These are phyloP conservation scores for Mythimna loreyi DNA, from an alignment of 2,888 invertebrate species.

Conservation along the genomic window DNA sequence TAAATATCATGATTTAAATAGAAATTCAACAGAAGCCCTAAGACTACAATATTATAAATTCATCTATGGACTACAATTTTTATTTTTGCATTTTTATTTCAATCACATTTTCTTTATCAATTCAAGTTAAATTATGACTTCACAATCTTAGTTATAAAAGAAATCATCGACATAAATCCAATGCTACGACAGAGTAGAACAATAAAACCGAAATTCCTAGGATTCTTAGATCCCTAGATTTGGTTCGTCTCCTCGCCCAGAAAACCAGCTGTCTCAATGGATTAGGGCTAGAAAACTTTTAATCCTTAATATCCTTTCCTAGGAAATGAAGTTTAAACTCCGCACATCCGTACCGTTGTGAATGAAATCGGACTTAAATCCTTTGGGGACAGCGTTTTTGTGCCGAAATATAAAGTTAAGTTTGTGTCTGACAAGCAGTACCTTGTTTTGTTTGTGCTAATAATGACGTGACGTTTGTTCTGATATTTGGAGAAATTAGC, in stretches of 20 bases:
- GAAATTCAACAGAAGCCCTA: too few species aligned
- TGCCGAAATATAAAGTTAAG: constrained; percentile 55
- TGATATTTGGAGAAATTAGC: constrained; percentile 6
- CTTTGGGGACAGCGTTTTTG: constrained; percentile 71
- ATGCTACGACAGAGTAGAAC: constrained; percentile 21
- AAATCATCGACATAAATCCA: constrained; percentile 30
- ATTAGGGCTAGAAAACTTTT: constrained; percentile 83
- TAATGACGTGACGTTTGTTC: constrained; percentile 10
- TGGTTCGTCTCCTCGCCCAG: constrained; percentile 63
- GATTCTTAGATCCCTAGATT: constrained; percentile 55
- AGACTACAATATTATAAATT: too few species aligned
- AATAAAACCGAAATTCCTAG: constrained; percentile 41
- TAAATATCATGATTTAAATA: not conserved
- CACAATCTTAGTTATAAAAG: not conserved
- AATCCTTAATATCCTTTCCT: constrained; percentile 86
- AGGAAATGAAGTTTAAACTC: constrained; percentile 87
- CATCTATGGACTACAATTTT: not conserved
- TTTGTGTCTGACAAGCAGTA: constrained; percentile 45
- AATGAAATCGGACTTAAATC: constrained; percentile 73
- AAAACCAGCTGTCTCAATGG: constrained; percentile 73
- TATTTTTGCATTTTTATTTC: not conserved
- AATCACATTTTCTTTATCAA: not conserved
- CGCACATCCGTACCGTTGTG: constrained; percentile 74
- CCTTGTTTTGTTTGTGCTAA: constrained; percentile 33
- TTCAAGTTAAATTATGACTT: not conserved